Percentiles rank a stretch among this genome's conserved stretches.
These are phyloP conservation scores for Tringa solitaria DNA, from an alignment of 2,113 vertebrate species.

Conservation along the genomic window DNA sequence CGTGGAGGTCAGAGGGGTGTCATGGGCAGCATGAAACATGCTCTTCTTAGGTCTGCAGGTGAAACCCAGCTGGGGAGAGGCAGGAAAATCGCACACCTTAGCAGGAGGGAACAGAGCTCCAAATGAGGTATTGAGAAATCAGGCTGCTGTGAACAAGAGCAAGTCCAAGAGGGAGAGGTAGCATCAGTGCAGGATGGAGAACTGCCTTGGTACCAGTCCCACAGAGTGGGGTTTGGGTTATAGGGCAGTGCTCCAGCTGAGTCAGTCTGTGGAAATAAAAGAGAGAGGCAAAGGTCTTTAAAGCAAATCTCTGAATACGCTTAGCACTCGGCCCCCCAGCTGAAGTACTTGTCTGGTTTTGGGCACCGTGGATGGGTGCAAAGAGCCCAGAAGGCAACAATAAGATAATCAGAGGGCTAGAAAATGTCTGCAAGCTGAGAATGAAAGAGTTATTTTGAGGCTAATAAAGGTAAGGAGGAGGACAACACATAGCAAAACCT, in stretches of 20 bases:
- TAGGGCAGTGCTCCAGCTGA: neutral
- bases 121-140: neutral
- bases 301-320: neutral
- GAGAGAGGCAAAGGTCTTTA: neutral
- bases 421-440: neutral
- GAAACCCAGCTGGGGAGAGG: neutral
- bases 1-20: neutral
- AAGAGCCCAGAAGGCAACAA: neutral
- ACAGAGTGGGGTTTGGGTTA: neutral
- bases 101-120: neutral
- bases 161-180: neutral
- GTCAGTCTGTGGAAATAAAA: neutral
- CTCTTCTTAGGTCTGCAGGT: neutral
- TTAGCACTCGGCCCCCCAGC: neutral
- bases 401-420: neutral
- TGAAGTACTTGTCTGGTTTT: neutral
- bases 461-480: neutral
- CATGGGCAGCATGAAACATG: rapidly evolving
- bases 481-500: neutral
- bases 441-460: neutral
- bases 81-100: neutral
- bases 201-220: neutral
- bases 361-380: rapidly evolving
- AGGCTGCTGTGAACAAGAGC: neutral
- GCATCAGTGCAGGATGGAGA: rapidly evolving